Evolutionary conservation across 2,888 invertebrate species (phyloP), one percentile per base, ranked within the genome.

Genomic region (Elysia crispata): DNA sequence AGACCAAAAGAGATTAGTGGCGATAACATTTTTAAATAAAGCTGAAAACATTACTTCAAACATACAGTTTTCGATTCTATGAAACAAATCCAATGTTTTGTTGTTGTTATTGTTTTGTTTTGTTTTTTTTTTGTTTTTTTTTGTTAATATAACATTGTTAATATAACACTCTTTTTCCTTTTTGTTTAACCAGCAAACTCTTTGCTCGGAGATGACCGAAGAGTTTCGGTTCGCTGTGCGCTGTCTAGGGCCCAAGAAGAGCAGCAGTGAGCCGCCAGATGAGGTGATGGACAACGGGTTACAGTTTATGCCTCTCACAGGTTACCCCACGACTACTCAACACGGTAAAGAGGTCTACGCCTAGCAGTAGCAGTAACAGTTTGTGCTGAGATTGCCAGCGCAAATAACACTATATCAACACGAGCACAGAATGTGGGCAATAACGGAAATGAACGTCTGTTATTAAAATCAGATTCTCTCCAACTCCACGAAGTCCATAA

Each of bases 131-230:
- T 67, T 18, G 6, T 67, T 25, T 67, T 25, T 25, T 67, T 23
- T n/a, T 23, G 3, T 67, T 28, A 30, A 18, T 69, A n/a, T 73
- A n/a, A n/a, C n/a, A n/a, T n/a, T n/a, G n/a, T n/a, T n/a, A n/a
- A n/a, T n/a, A n/a, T 15, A 54, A 54, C 20, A 54, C 20, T 54
- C 13, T 54, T 54, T 54, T 54, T 13, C 20, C 15, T 20, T 33
- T n/a, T 77, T 28, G 23, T 76, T 54, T 31, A 41, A 41, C 41
- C 92, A 95, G 91, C 96, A 97, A 94, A 97, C 97, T 0, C 93
- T 98, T 73, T 98, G 98, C 92, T 96, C 97, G 67, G 98, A 98
- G 93, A 97, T 98, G 97, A 96, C 95, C 0, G 95, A 97, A 93
- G 98, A 98, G 93, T 93, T 98, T 82, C 94, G 97, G 62, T 97